Conservation (phyloP, 1,140 invertebrate species). For the Rhyzopertha dominica region DNA sequence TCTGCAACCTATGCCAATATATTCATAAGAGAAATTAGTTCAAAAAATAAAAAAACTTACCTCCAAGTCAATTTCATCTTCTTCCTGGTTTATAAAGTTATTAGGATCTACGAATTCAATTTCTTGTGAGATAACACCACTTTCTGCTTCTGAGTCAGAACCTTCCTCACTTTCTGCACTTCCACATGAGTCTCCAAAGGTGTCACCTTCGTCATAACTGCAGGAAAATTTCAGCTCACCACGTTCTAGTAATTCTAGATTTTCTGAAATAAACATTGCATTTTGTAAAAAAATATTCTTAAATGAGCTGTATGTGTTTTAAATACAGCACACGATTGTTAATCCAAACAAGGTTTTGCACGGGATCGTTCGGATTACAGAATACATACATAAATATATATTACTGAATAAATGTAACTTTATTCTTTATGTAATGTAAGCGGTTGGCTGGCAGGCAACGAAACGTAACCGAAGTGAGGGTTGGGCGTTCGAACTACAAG, state of each 20-base stretch:
- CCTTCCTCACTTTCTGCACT: slow-evolving; percentile 50
- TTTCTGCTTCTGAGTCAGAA: slow-evolving; percentile 40
- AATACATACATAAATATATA: too few species aligned
- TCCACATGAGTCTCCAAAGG: slow-evolving; percentile 47
- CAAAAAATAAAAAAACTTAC: not conserved
- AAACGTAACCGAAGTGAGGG: too few species aligned
- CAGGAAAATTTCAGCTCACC: slow-evolving; percentile 75
- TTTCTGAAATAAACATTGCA: slow-evolving; percentile 52
- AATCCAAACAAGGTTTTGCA: too few species aligned
- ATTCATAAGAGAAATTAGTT: too few species aligned
- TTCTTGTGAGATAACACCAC: slow-evolving; percentile 44
- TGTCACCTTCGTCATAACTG: slow-evolving; percentile 39
- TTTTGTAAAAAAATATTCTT: too few species aligned
- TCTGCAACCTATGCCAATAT: slow-evolving; percentile 27
- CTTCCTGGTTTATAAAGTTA: not conserved
- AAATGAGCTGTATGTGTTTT: too few species aligned
- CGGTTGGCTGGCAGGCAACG: too few species aligned
- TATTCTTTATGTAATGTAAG: too few species aligned
- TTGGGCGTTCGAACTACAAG: too few species aligned
- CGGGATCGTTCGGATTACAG: too few species aligned
- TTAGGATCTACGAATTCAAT: not conserved
- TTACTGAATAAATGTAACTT: too few species aligned
- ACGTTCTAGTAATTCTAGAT: slow-evolving; percentile 72
- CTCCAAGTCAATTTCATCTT: not conserved
- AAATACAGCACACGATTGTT: too few species aligned